Percentiles rank a stretch among this genome's conserved stretches.
phyloP scores from a whole-genome alignment of 2,113 vertebrate species.

The human region GRCh38 chr2:205996001-205996500 shows the following conservation, averaged over 20 bases:
- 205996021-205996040: constrained; percentile 48
- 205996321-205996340: background rate
- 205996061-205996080: constrained; percentile 37
- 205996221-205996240: constrained; percentile 26
- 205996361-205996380: background rate
- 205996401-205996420: constrained; percentile 48
- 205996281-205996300: background rate
- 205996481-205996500: constrained; percentile 38
- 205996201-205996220: constrained; percentile 50
- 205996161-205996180: constrained; percentile 15
- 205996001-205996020: constrained; percentile 29
- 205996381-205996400: constrained; percentile 56
- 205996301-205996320: background rate
- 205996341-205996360: constrained; percentile 46
- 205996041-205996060: background rate
- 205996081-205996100: constrained; percentile 29
- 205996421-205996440: constrained; percentile 45
- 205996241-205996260: background rate
- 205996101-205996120: background rate
- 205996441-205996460: constrained; percentile 61
- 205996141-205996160: constrained; percentile 19
- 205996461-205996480: constrained; percentile 49
- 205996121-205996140: constrained; percentile 39
- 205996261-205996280: constrained; percentile 11
- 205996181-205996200: background rate